Percentiles rank a stretch among this genome's conserved stretches.
These are phyloP conservation scores for Selenia dentaria DNA, from an alignment of 2,888 invertebrate genomes.

Conservation along the genomic window DNA sequence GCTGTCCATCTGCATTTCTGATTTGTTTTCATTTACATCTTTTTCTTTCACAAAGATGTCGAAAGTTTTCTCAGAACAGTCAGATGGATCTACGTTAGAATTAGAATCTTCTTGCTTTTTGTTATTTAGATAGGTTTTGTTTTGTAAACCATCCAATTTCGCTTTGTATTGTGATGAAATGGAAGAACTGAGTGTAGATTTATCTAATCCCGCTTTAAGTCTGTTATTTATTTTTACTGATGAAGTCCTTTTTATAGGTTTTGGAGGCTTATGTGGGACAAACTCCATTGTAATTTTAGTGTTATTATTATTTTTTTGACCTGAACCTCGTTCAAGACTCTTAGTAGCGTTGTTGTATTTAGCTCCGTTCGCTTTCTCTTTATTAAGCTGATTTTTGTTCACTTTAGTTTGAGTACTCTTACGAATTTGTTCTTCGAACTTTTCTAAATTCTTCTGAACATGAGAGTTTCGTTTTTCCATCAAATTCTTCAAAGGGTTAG, in stretches of 20 bases:
- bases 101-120: conserved; percentile 68
- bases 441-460: conserved; percentile 84
- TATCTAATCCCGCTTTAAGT: conserved; percentile 73
- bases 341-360: conserved; percentile 75
- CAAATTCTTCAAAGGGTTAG: conserved; percentile 73
- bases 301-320: conserved; percentile 71
- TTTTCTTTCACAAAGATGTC: conserved; percentile 86
- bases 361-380: conserved; percentile 69
- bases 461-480: conserved; percentile 79
- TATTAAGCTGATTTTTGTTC: conserved; percentile 70
- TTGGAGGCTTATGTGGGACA: conserved; percentile 90
- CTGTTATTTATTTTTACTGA: conserved; percentile 85
- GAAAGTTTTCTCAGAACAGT: conserved; percentile 80
- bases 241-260: conserved; percentile 88
- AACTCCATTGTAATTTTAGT: conserved; percentile 81
- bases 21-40: conserved; percentile 84
- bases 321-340: conserved; percentile 75
- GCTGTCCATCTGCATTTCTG: conserved; percentile 86
- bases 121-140: conserved; percentile 67
- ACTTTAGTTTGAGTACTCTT: conserved; percentile 72
- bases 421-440: conserved; percentile 83
- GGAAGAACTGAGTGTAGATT: conserved; percentile 64
- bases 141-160: conserved; percentile 77
- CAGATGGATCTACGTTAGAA: conserved; percentile 66
- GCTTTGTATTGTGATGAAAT: conserved; percentile 80